Percentiles rank a stretch among this genome's conserved stretches.
Conservation (phyloP, 2,888 invertebrate genomes). For the Lampropteryx suffumata region DNA sequence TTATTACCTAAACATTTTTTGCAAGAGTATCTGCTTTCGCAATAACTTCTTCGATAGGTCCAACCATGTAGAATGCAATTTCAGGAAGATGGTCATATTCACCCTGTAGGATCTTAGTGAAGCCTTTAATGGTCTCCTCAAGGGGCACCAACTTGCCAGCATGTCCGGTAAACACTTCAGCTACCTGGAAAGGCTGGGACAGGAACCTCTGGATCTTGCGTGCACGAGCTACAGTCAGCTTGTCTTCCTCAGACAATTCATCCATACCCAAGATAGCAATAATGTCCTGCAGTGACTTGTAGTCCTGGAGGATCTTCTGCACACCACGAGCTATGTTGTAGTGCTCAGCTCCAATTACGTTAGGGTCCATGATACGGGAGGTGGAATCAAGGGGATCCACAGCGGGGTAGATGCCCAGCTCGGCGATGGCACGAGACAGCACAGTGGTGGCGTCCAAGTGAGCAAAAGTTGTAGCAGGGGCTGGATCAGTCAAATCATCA, state of each 20-base stretch:
- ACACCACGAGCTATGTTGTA: constrained; percentile 95
- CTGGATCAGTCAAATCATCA: constrained; percentile 98
- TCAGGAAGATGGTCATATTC: constrained; percentile 96
- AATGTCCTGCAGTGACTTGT: constrained; percentile 91
- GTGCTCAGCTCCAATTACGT: constrained; percentile 94
- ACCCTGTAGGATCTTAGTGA: constrained; percentile 91
- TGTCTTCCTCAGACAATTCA: constrained; percentile 97
- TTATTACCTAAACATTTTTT: constrained; percentile 81
- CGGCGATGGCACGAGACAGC: constrained; percentile 95
- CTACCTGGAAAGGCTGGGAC: constrained; percentile 96
- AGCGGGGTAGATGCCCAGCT: constrained; percentile 96
- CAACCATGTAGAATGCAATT: constrained; percentile 98
- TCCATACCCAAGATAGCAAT: constrained; percentile 95
- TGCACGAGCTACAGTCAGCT: constrained; percentile 95
- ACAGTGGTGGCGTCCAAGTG: constrained; percentile 98
- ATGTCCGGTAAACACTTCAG: constrained; percentile 97
- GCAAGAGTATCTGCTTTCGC: constrained; percentile 92
- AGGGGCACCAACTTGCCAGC: constrained; percentile 95
- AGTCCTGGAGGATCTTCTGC: constrained; percentile 95
- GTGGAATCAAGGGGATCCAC: constrained; percentile 97
- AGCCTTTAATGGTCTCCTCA: constrained; percentile 94
- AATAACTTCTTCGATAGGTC: constrained; percentile 94
- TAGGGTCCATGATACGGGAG: constrained; percentile 97
- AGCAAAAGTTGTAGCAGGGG: constrained; percentile 97
- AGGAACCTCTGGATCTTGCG: constrained; percentile 97